Evolutionary conservation across 92 coral and sea anemone genomes (phyloP), one percentile per base, ranked within the genome.

Genomic region (Muricea muricata): DNA sequence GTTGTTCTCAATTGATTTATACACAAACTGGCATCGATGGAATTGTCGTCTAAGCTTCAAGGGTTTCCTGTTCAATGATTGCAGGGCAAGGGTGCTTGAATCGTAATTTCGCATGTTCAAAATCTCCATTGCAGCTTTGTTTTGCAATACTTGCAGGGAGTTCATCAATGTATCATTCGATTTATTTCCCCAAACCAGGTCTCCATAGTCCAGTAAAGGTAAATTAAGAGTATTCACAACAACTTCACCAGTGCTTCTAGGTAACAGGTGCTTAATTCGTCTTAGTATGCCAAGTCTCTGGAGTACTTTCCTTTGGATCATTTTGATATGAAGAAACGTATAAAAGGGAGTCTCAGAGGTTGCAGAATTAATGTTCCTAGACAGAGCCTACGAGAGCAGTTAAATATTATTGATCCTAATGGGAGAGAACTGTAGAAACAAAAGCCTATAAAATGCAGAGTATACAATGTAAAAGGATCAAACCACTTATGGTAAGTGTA

Each of bases 121-220:
- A 9, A 83, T 75, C 52, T 46, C 52, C 37, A 69, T 83, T 52
- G 80, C 80, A 71, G 87, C 87, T 83, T 83, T 70, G 69, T 83
- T 83, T 50, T 70, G 69, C 69, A 83, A 21, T 55, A 83, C 87
- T 83, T 83, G 87, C 69, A 83, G 87, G 66, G n/a, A 50, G 48
- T 83, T 68, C 81, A 83, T 70, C 54, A 83, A 54, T 48, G 87
- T 52, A 45, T 83, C 48, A 55, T 83, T 83, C 70, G 26, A 31
- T 82, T 69, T 82, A 54, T 72, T 73, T 45, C 73, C 55, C 87
- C 81, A 72, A 31, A 72, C 87, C 31, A 83, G 29, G 48, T 83
- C 87, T 34, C 55, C 81, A 83, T 83, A 83, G 58, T 72, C 81
- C 87, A 83, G 81, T 35, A 71, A 72, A 26, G 87, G 73, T 29